A percentile compares a stretch with the other conserved stretches of the same genome.
phyloP scores from a whole-genome alignment of 92 coral and sea anemone species.

The Montipora capitata region DNA sequence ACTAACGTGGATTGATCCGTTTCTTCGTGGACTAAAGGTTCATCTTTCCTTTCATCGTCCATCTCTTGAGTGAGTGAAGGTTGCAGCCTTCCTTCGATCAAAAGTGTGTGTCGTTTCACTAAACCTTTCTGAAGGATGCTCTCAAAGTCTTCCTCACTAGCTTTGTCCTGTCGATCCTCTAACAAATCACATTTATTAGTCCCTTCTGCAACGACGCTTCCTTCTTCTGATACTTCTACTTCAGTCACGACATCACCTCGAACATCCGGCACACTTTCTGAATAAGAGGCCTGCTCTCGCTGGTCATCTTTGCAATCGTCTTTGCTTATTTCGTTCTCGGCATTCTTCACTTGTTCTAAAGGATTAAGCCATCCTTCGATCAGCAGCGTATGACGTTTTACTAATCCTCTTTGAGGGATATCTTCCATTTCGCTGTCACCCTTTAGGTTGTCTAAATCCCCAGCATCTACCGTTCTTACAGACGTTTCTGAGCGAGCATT shows the following conservation, averaged over 20 bases:
- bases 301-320: neutral
- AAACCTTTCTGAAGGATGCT: constrained; percentile 41
- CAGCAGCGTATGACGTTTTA: constrained; percentile 64
- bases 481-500: neutral
- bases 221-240: neutral
- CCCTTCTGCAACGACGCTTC: neutral
- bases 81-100: constrained; percentile 58
- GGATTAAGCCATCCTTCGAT: constrained; percentile 62
- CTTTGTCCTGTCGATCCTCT: neutral
- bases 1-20: neutral
- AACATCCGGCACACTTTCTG: neutral
- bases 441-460: neutral
- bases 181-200: neutral
- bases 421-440: constrained; percentile 1
- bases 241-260: neutral
- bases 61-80: neutral
- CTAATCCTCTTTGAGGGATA: constrained; percentile 48
- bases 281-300: neutral
- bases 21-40: neutral
- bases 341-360: constrained; percentile 13
- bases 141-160: neutral
- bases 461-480: neutral
- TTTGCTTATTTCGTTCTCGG: neutral
- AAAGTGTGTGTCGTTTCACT: constrained; percentile 64
- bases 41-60: neutral